Evolutionary conservation across 2,888 invertebrate species (phyloP).

Genomic region (Cryptophagus acutangulus): DNA sequence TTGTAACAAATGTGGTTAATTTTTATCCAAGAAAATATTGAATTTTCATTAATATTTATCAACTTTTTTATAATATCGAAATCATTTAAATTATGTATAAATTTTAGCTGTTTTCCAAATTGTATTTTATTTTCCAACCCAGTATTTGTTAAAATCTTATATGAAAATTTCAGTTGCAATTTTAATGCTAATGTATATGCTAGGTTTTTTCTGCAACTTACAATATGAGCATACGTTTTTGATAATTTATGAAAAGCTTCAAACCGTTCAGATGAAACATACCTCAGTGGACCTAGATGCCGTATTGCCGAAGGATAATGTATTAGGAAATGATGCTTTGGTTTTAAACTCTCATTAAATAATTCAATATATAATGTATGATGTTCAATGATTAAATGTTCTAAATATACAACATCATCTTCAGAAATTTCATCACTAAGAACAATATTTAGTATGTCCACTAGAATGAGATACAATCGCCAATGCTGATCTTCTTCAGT

Average conservation of each 20-base stretch:
- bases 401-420: too few relatives aligned
- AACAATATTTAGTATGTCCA: too few relatives aligned
- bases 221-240: not conserved
- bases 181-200: not conserved
- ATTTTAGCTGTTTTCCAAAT: too few relatives aligned
- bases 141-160: not conserved
- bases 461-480: not conserved
- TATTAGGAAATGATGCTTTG: slow-evolving; percentile 17
- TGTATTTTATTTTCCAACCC: not conserved
- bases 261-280: not conserved
- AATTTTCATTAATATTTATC: too few relatives aligned
- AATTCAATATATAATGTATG: slow-evolving; percentile 6
- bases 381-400: slow-evolving; percentile 10
- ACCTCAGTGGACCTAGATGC: not conserved
- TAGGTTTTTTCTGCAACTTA: not conserved
- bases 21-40: too few relatives aligned
- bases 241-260: not conserved
- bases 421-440: too few relatives aligned
- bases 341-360: slow-evolving; percentile 12
- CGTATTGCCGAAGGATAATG: too few relatives aligned
- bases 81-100: too few relatives aligned
- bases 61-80: too few relatives aligned
- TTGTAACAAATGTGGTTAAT: too few relatives aligned
- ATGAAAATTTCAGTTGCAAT: not conserved
- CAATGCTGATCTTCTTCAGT: not conserved